These are phyloP conservation scores for Burhinus bistriatus DNA, from an alignment of 2,113 vertebrate genomes.

Conservation along the genomic window DNA sequence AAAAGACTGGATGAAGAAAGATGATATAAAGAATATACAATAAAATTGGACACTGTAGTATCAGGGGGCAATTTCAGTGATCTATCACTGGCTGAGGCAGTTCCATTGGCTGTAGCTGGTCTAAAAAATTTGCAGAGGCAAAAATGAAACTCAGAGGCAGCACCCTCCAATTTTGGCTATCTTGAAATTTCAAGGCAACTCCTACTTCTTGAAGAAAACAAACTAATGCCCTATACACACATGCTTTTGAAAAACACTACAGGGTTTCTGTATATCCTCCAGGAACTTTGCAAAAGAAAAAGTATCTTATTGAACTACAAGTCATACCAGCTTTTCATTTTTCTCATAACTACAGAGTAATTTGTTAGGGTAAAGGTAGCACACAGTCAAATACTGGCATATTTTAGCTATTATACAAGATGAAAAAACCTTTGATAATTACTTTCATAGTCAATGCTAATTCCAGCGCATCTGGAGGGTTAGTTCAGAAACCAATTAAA, in stretches of 20 bases:
- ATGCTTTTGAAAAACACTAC: background rate
- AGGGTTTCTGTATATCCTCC: background rate
- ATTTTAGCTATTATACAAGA: background rate
- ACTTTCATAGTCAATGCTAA: background rate
- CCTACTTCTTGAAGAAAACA: background rate
- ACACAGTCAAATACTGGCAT: background rate
- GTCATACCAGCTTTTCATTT: background rate
- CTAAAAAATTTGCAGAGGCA: background rate
- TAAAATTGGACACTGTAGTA: background rate
- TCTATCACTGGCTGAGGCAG: background rate
- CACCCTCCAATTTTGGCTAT: background rate
- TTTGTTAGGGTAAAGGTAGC: background rate
- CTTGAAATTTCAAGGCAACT: background rate
- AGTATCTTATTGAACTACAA: background rate
- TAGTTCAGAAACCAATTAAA: background rate
- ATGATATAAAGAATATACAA: background rate
- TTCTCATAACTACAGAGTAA: background rate
- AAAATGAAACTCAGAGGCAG: background rate
- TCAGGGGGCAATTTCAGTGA: background rate
- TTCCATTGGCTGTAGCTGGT: background rate
- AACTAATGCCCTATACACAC: background rate
- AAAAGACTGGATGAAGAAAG: background rate
- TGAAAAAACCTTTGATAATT: background rate
- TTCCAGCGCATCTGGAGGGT: background rate
- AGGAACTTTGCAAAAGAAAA: background rate